Conservation (phyloP, 1,140 invertebrate species). For the Tetraneura akinire region DNA sequence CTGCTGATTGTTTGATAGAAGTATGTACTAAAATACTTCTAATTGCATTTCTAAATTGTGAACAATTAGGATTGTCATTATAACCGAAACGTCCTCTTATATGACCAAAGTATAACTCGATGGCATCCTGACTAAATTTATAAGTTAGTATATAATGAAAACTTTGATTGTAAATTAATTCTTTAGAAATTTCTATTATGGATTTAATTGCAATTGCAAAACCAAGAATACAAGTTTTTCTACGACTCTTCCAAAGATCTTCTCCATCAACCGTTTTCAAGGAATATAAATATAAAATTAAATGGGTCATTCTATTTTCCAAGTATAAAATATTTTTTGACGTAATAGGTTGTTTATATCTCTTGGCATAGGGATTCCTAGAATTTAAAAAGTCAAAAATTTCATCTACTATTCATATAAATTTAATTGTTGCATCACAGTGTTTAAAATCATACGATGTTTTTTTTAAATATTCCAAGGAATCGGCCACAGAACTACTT, state of each 20-base stretch:
- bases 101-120: slow-evolving; percentile 26
- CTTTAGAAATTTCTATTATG: too few species aligned
- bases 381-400: slow-evolving; percentile 33
- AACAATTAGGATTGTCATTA: slow-evolving; percentile 27
- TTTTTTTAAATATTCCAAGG: too few species aligned
- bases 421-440: slow-evolving; percentile 8
- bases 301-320: slow-evolving; percentile 9
- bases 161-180: too few species aligned
- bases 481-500: too few species aligned
- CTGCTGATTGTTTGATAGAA: not conserved
- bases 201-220: too few species aligned
- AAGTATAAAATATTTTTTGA: not conserved
- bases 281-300: too few species aligned
- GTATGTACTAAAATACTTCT: not conserved
- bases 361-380: not conserved
- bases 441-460: too few species aligned
- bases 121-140: slow-evolving; percentile 29
- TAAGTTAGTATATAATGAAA: slow-evolving; percentile 32
- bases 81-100: not conserved
- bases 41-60: not conserved
- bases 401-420: slow-evolving; percentile 12
- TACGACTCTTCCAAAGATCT: too few species aligned
- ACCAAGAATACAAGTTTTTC: too few species aligned
- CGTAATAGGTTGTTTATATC: slow-evolving; percentile 3
- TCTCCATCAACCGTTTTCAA: too few species aligned